Evolutionary conservation across 2,797 vertebrate species (phyloP).

Genomic region (Buceros bicornis): DNA sequence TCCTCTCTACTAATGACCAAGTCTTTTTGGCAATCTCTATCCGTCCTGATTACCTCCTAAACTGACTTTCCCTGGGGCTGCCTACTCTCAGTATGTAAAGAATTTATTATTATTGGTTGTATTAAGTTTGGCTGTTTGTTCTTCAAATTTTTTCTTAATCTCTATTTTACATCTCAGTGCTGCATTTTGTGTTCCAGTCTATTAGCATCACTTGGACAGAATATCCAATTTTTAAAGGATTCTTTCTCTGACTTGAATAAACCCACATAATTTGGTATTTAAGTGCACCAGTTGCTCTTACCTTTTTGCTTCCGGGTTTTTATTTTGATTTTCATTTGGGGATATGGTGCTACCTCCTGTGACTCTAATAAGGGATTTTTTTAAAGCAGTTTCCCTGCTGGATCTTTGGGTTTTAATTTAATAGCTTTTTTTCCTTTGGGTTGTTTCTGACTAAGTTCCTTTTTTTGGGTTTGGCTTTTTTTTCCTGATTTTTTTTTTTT

Average conservation of each 20-base stretch:
- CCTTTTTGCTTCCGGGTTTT: slow-evolving; percentile 63
- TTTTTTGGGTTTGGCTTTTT: too few species aligned
- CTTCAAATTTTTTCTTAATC: slow-evolving; percentile 70
- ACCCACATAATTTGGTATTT: slow-evolving; percentile 27
- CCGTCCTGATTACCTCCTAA: slow-evolving; percentile 62
- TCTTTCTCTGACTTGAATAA: slow-evolving; percentile 63
- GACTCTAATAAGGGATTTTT: slow-evolving; percentile 68
- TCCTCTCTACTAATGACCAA: background rate
- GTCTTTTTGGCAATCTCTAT: slow-evolving; percentile 41
- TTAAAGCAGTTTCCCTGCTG: slow-evolving; percentile 66
- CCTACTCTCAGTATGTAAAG: slow-evolving; percentile 46
- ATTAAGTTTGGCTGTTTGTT: slow-evolving; percentile 75
- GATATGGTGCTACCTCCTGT: slow-evolving; percentile 58
- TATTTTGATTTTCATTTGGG: slow-evolving; percentile 64
- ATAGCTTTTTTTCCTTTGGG: slow-evolving; percentile 62
- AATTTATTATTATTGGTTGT: slow-evolving; percentile 70
- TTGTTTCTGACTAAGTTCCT: slow-evolving; percentile 67
- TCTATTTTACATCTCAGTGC: slow-evolving; percentile 64
- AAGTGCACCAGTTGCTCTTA: slow-evolving; percentile 24
- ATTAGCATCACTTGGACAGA: slow-evolving; percentile 62
- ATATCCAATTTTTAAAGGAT: slow-evolving; percentile 68
- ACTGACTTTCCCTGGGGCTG: slow-evolving; percentile 51
- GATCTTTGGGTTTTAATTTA: slow-evolving; percentile 78
- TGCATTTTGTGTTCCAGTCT: slow-evolving; percentile 70
- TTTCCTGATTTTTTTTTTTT: background rate